Conservation (phyloP, 64 coral and sea anemone species). For the Dendrophyllia cribrosa region DNA sequence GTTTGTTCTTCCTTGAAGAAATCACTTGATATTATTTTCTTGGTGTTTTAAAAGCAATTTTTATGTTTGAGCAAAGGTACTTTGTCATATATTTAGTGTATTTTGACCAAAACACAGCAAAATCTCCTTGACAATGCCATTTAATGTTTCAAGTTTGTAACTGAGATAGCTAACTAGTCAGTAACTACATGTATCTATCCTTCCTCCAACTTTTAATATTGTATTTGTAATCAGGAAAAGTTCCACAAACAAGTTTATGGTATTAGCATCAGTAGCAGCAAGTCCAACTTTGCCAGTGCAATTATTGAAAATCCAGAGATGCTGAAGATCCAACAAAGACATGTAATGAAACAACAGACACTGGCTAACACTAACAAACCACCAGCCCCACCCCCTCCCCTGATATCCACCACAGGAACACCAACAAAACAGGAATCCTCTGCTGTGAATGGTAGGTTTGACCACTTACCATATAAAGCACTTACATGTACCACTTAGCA, state of each 20-base stretch:
- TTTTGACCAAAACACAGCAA: too few relatives aligned
- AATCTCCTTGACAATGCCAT: too few relatives aligned
- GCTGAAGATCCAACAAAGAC: slow-evolving; percentile 97
- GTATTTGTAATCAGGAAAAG: slow-evolving; percentile 69
- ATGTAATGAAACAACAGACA: slow-evolving; percentile 94
- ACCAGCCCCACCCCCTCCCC: slow-evolving; percentile 69
- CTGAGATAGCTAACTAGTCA: too few relatives aligned
- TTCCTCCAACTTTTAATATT: neutral
- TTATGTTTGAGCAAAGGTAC: too few relatives aligned
- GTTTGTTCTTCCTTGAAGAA: too few relatives aligned
- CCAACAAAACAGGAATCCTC: slow-evolving; percentile 60
- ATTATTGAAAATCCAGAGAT: slow-evolving; percentile 99
- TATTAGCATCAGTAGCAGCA: slow-evolving; percentile 88
- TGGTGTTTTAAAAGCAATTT: too few relatives aligned
- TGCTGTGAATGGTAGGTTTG: neutral
- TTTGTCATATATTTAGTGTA: too few relatives aligned
- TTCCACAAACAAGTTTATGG: slow-evolving; percentile 99
- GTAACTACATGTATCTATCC: neutral
- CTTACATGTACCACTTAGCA: too few relatives aligned
- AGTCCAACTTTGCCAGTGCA: slow-evolving; percentile 82
- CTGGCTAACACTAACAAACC: slow-evolving; percentile 81
- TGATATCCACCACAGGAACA: slow-evolving; percentile 46
- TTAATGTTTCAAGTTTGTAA: too few relatives aligned
- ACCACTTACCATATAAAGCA: too few relatives aligned
- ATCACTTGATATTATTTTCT: too few relatives aligned